These are phyloP conservation scores for Mantis religiosa DNA, from an alignment of 2,888 invertebrate species.

Conservation along the genomic window DNA sequence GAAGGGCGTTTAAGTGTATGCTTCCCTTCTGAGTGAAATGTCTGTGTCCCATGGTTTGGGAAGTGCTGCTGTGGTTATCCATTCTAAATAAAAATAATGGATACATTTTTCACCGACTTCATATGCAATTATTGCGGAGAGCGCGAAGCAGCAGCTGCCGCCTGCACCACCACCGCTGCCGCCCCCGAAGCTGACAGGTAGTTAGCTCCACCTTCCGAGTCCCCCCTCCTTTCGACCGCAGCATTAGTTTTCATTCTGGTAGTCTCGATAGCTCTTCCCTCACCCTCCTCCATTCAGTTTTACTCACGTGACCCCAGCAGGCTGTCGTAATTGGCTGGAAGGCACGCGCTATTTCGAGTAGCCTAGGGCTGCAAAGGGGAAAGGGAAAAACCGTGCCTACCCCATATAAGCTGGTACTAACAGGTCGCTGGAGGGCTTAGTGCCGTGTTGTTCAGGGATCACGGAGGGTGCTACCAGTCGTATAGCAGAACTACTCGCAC, in stretches of 20 bases:
- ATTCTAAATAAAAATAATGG: too few relatives aligned
- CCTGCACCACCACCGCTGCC: background rate
- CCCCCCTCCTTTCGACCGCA: slow-evolving; percentile 5
- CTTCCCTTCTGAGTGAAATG: too few relatives aligned
- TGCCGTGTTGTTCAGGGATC: background rate
- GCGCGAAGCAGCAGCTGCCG: background rate
- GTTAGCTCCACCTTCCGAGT: slow-evolving; percentile 4
- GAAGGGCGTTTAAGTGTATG: too few relatives aligned
- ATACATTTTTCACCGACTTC: too few relatives aligned
- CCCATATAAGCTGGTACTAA: slow-evolving; percentile 23
- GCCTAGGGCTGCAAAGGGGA: background rate
- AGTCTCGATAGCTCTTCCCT: background rate
- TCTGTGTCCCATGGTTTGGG: too few relatives aligned
- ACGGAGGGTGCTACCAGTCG: background rate
- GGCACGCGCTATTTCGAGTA: slow-evolving; percentile 27
- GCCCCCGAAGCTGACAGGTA: background rate
- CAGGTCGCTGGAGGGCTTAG: slow-evolving; percentile 15
- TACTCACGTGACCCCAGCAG: slow-evolving; percentile 25
- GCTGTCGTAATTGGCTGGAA: slow-evolving; percentile 21
- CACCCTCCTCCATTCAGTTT: background rate
- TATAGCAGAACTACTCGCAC: background rate
- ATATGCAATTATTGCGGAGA: background rate
- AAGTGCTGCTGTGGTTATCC: too few relatives aligned
- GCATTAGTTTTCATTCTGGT: background rate
- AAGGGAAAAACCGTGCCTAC: background rate